Percentiles rank a stretch among this genome's conserved stretches.
Conservation (phyloP, 2,113 vertebrate species). For the Pygoscelis adeliae region DNA sequence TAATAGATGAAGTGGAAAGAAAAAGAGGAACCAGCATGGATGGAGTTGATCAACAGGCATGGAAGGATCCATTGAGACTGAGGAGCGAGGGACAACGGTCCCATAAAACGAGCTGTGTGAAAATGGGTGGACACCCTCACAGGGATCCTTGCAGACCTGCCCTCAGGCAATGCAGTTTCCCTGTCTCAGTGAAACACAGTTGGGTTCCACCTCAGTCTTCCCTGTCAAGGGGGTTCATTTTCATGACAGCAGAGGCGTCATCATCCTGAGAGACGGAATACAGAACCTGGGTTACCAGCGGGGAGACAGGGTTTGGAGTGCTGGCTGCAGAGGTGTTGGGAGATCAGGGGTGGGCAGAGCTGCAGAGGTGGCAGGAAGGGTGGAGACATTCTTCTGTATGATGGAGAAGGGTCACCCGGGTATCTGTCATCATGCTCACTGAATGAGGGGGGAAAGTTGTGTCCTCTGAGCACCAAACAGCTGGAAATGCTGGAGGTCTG, state of each 20-base stretch:
- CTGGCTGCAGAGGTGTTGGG: background rate
- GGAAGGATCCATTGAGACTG: background rate
- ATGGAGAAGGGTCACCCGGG: background rate
- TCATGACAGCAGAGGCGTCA: background rate
- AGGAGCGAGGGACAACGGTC: background rate
- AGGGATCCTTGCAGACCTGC: background rate
- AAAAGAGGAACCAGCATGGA: background rate
- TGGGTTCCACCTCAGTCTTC: background rate
- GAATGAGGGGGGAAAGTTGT: background rate
- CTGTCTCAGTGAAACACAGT: background rate
- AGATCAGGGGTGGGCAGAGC: background rate
- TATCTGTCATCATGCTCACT: background rate
- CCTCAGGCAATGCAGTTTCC: background rate
- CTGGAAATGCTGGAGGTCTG: background rate
- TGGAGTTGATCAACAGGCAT: background rate
- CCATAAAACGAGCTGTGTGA: background rate
- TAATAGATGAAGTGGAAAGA: background rate
- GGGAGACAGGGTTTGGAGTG: fast-evolving
- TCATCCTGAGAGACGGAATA: background rate
- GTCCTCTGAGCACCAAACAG: background rate
- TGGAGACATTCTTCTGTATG: background rate
- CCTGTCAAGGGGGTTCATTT: background rate
- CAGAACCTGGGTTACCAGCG: fast-evolving
- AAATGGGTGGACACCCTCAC: background rate
- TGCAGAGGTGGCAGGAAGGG: background rate